phyloP scores from a whole-genome alignment of 2,888 invertebrate species.

The Papilio gigon region DNA sequence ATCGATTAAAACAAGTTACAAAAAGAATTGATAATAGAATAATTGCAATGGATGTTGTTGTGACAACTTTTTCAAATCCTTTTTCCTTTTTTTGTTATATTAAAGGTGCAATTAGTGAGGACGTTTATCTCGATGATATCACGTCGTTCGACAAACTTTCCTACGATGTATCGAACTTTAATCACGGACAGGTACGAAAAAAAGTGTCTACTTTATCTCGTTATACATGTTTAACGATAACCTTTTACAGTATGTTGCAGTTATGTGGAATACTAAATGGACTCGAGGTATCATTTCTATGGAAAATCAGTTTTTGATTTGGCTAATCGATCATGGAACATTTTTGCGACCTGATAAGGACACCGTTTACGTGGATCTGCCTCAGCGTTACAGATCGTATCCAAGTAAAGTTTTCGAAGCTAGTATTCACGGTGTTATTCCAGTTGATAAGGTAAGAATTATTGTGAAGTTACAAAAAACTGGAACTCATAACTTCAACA shows the following conservation, averaged over 20 bases:
- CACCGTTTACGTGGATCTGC: slow-evolving; percentile 54
- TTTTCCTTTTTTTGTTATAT: slow-evolving; percentile 61
- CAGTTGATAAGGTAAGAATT: slow-evolving; percentile 62
- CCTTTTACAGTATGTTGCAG: slow-evolving; percentile 61
- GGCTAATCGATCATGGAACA: slow-evolving; percentile 63
- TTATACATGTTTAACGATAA: slow-evolving; percentile 22
- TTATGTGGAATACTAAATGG: slow-evolving; percentile 61
- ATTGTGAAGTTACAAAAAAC: too few species aligned
- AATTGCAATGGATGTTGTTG: slow-evolving; percentile 51
- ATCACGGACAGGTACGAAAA: slow-evolving; percentile 60
- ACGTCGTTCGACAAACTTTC: slow-evolving; percentile 30
- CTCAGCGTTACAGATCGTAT: slow-evolving; percentile 54
- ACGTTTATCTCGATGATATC: slow-evolving; percentile 43
- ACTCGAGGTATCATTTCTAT: slow-evolving; percentile 58
- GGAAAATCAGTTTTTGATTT: slow-evolving; percentile 58
- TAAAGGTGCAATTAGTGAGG: slow-evolving; percentile 46
- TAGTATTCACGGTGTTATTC: slow-evolving; percentile 63
- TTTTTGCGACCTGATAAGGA: slow-evolving; percentile 55
- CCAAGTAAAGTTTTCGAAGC: slow-evolving; percentile 67
- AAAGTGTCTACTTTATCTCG: neutral
- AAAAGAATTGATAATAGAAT: neutral
- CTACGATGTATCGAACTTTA: slow-evolving; percentile 45
- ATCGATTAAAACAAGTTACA: slow-evolving; percentile 7
- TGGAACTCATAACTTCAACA: too few species aligned
- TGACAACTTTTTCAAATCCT: slow-evolving; percentile 59